Evolutionary conservation across 2,888 invertebrate genomes (phyloP), one percentile per base, ranked within the genome.

Genomic region (Caenorhabditis sp.): DNA sequence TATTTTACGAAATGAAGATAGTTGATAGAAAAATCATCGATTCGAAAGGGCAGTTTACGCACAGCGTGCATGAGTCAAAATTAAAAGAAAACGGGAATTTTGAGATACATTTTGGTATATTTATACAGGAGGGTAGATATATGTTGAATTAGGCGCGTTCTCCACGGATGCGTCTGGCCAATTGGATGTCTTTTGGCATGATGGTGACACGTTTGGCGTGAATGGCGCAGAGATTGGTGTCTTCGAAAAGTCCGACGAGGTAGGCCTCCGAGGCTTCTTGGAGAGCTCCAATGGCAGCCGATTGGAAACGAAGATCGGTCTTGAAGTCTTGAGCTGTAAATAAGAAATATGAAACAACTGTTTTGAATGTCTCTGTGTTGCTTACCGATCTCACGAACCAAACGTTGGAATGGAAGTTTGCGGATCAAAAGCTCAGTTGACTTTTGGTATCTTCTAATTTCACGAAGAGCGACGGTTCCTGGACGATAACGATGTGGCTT

Each of bases 131-230:
- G 43, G 10, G 14, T 8, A 43, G 17, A 43, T 26, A 10, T 1
- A 5, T 56, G 21, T 23, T 12, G 20, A 53, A 14, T 54, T 61
- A 67, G 23, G 67, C 67, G n/a, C 67, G 67, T 52, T 76, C 89
- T 95, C 95, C 90, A 95, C 82, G 80, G 67, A 83, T 82, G 63
- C 82, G 75, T 52, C 83, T 75, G 10, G 82, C 83, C 36, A 83
- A 74, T 53, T 82, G 83, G 67, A 83, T 80, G 70, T 81, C 83
- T 77, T 83, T 96, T 85, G 96, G 95, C 95, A 95, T 96, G 90
- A 96, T 96, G 80, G 95, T 96, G 69, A 96, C 95, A 87, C 95
- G 93, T 90, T 95, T 95, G 85, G 95, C 95, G 88, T 96, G 96
- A 89, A 96, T 95, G 67, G 95, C 95, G 91, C 95, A 95, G 92